Evolutionary conservation across 2,888 invertebrate genomes (phyloP), one percentile per base, ranked within the genome.

Genomic region (Willowsia nigromaculata): DNA sequence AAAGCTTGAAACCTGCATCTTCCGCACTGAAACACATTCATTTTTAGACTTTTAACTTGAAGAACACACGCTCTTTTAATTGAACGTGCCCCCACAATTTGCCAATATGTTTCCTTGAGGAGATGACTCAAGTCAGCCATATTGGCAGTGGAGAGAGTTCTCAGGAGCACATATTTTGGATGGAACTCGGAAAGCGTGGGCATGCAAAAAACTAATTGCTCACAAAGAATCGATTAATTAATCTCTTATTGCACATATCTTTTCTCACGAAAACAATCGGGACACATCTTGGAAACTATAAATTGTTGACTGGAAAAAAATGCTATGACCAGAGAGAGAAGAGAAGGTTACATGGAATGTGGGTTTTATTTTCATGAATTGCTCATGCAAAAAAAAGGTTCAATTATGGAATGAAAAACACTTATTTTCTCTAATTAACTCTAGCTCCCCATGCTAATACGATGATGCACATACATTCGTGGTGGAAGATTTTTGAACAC

Each of bases 71-170:
- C n/a, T 74, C 47, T 74, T 74, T 74, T 27, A 47, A 74, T 74
- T 74, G 80, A 80, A 62, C 76, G 85, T 85, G 85, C 65, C 76
- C 65, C 76, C 30, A 76, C 85, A 76, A 53, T 13, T 86, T 80
- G 85, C 85, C 85, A 80, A 80, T 47, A 86, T 86, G 62, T 86
- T 86, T 86, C 50, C 80, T 47, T 53, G 80, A 50, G 74, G 74
- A 86, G 85, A 86, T 86, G 85, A 86, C 78, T 86, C 87, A 87
- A 87, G 87, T 53, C 87, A 87, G 87, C 87, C 87, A 87, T 87
- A 37, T 87, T 87, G 68, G 78, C 68, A 62, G 30, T 11, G n/a
- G 25, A 74, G 37, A 59, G 43, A 59, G n/a, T n/a, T n/a, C n/a
- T n/a, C n/a, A 62, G 62, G 13, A 30, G 13, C 15, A 53, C 18